phyloP scores from a whole-genome alignment of 2,113 vertebrate species.

The Isurus oxyrinchus region DNA sequence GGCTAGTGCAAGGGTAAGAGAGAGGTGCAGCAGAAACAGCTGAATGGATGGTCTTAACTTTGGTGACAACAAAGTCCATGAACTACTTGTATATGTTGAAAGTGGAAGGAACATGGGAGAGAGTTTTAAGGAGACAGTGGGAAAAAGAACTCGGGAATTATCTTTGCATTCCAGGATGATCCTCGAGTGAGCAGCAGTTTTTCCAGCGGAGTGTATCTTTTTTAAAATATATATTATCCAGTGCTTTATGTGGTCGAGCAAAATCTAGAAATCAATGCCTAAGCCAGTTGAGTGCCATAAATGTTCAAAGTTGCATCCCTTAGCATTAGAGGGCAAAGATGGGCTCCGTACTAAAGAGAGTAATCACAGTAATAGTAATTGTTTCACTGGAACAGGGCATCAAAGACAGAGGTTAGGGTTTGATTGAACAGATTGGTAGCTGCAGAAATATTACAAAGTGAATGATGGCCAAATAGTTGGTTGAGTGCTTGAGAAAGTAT shows the following conservation, averaged over 20 bases:
- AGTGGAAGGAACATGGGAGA: neutral
- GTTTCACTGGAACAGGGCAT: neutral
- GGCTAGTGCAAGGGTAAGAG: neutral
- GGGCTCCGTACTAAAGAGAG: neutral
- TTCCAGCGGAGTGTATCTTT: neutral
- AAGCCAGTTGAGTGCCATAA: neutral
- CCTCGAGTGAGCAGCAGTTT: neutral
- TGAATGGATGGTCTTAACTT: neutral
- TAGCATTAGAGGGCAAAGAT: neutral
- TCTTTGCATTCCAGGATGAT: neutral
- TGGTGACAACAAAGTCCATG: neutral
- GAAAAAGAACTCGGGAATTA: neutral
- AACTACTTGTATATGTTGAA: neutral
- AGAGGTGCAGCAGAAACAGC: neutral
- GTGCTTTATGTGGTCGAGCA: neutral
- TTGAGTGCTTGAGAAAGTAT: neutral
- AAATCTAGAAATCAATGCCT: neutral
- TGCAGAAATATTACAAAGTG: neutral
- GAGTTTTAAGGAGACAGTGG: neutral
- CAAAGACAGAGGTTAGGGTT: neutral
- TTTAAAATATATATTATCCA: neutral
- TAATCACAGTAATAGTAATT: neutral
- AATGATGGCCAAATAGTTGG: neutral
- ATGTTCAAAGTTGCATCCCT: neutral
- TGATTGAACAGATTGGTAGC: neutral